Conservation (phyloP, 2,888 invertebrate genomes). For the Perizoma affinitatum region DNA sequence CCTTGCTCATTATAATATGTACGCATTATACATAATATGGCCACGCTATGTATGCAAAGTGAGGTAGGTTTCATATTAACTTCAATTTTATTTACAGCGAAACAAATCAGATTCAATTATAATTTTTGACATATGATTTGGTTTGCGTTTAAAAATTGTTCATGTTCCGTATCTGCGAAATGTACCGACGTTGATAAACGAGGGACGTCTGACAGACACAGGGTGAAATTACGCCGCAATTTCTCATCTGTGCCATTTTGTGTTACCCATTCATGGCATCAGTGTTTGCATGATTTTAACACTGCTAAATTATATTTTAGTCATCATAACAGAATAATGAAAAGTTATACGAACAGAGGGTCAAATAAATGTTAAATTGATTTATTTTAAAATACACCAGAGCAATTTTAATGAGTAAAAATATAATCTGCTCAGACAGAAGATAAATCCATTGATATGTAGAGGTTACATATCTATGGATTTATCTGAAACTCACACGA, state of each 20-base stretch:
- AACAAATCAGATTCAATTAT: slow-evolving; percentile 28
- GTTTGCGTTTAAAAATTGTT: slow-evolving; percentile 42
- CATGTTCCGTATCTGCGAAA: slow-evolving; percentile 40
- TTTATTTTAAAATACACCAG: too few relatives aligned
- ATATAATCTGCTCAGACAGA: neutral
- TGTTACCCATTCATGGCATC: slow-evolving; percentile 31
- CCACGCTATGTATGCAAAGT: too few relatives aligned
- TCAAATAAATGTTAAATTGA: too few relatives aligned
- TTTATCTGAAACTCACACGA: slow-evolving; percentile 12
- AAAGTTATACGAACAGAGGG: neutral
- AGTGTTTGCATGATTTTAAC: slow-evolving; percentile 22
- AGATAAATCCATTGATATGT: too few relatives aligned
- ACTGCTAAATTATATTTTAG: neutral
- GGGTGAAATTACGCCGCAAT: slow-evolving; percentile 48
- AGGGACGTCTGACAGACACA: slow-evolving; percentile 43
- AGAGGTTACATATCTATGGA: slow-evolving; percentile 3
- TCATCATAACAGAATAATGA: too few relatives aligned
- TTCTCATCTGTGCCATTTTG: slow-evolving; percentile 53
- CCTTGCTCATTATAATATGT: too few relatives aligned
- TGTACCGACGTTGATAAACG: slow-evolving; percentile 59
- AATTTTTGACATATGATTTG: slow-evolving; percentile 39
- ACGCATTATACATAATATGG: too few relatives aligned
- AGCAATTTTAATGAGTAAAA: neutral
- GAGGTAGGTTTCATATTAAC: too few relatives aligned
- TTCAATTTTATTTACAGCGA: too few relatives aligned